A percentile compares a stretch with the other conserved stretches of the same genome.
phyloP scores from a whole-genome alignment of 2,888 invertebrate species.

The Agrotis clavis region DNA sequence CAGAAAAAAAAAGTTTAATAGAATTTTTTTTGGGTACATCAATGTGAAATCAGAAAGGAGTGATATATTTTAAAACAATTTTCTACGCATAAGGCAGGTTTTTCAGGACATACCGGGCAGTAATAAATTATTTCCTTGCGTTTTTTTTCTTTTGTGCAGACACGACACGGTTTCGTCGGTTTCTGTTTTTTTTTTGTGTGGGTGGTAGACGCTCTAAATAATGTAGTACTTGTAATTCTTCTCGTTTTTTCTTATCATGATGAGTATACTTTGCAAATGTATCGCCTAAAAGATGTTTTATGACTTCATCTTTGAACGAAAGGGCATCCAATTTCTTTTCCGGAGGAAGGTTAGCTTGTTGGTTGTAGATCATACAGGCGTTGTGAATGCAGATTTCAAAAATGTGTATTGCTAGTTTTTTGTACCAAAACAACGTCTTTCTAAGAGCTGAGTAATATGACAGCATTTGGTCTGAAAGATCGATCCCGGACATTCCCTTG shows the following conservation, averaged over 20 bases:
- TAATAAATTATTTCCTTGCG: too few relatives aligned
- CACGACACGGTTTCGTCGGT: too few relatives aligned
- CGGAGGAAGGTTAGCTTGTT: slow-evolving; percentile 1
- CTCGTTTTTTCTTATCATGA: background rate
- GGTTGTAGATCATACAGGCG: slow-evolving; percentile 2
- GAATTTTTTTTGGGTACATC: slow-evolving; percentile 1
- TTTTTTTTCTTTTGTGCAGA: too few relatives aligned
- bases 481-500: slow-evolving; percentile 1
- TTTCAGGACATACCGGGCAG: too few relatives aligned
- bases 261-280: background rate
- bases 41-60: background rate
- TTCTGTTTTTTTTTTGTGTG: too few relatives aligned
- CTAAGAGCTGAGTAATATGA: background rate
- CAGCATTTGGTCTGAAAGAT: background rate
- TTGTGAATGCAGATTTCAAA: background rate
- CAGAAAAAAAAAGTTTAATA: background rate
- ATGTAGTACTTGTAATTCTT: too few relatives aligned
- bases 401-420: background rate
- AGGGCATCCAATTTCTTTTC: slow-evolving; percentile 2
- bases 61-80: background rate
- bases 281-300: background rate
- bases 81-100: too few relatives aligned
- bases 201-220: too few relatives aligned
- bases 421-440: background rate
- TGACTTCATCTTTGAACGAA: slow-evolving; percentile 3